Evolutionary conservation across 2,797 vertebrate species (phyloP).

Genomic region (Anguilla marmorata): DNA sequence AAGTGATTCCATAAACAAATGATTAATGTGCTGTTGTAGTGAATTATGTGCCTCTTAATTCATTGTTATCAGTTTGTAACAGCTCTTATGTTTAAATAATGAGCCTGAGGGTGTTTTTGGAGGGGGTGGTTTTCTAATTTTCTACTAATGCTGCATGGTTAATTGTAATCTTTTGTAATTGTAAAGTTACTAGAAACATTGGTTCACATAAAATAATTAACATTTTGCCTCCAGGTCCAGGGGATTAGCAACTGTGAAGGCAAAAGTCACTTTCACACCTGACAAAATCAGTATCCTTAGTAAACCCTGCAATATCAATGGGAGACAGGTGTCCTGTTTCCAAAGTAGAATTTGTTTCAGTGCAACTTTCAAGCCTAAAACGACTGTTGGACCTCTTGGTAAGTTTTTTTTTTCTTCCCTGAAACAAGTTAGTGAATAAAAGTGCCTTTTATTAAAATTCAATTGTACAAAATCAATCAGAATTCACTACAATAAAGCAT

Average conservation of each 20-base stretch:
- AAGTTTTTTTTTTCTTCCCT: constrained; percentile 49
- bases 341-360: constrained; percentile 75
- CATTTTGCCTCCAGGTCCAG: constrained; percentile 75
- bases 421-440: neutral
- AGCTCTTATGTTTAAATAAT: neutral
- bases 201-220: neutral
- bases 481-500: neutral
- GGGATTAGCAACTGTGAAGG: constrained; percentile 77
- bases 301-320: constrained; percentile 76
- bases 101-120: neutral
- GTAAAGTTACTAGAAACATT: neutral
- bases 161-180: neutral
- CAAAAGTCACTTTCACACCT: constrained; percentile 76
- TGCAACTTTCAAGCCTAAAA: constrained; percentile 78
- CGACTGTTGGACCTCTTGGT: constrained; percentile 76
- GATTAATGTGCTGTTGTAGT: neutral
- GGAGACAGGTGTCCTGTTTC: constrained; percentile 64
- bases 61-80: neutral
- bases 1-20: neutral
- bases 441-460: neutral
- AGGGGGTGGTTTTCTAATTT: neutral
- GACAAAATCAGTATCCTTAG: constrained; percentile 82
- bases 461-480: neutral
- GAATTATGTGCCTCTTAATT: neutral
- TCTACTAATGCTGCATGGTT: neutral